Base-by-base conservation (phyloP, 2,888 invertebrate species). In the Autographa gamma region DNA sequence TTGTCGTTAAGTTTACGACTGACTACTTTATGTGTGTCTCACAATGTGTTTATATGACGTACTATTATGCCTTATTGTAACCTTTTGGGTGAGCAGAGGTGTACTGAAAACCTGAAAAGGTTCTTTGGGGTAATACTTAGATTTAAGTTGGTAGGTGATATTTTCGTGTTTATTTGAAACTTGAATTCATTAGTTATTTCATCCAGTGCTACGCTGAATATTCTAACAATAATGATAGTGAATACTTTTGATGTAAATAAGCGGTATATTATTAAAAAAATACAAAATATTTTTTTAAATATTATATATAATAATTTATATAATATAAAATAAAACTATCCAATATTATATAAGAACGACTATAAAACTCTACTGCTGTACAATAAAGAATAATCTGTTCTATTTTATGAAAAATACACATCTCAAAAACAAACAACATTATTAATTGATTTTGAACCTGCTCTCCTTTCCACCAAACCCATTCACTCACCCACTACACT, bases 31-130 rank as follows among this genome's bases (percentile, higher is more conserved):
- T 78, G 43, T n/a, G 38, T 34, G 63, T 66, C 61, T 71, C 60
- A 81, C 80, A 79, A 72, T 74, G 76, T 82, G 65, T 71, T 77
- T 67, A 71, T 73, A 76, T 76, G 68, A 81, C 32, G 38, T 48
- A 66, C 66, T 67, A 66, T 81, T 74, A 80, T 78, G 64, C 79
- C 56, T 71, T 62, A 64, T 78, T 74, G 81, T 78, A 64, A 72
- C 59, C 69, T 66, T 71, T 78, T 19, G 70, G 77, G 72, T 56
- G 43, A 18, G 69, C 64, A 66, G 68, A 9, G 63, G 64, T 48
- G 66, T 54, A n/a, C 38, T 60, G 48, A 48, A 32, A 59, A 56
- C 56, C 54, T 48, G 61, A 63, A 73, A 73, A 63, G 63, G 63
- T 73, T 68, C 65, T 77, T 64, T 7, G 58, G 31, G 32, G 6